Evolutionary conservation across 1,140 invertebrate species (phyloP), one percentile per base, ranked within the genome.

Genomic region (Tetragonula clypearis): DNA sequence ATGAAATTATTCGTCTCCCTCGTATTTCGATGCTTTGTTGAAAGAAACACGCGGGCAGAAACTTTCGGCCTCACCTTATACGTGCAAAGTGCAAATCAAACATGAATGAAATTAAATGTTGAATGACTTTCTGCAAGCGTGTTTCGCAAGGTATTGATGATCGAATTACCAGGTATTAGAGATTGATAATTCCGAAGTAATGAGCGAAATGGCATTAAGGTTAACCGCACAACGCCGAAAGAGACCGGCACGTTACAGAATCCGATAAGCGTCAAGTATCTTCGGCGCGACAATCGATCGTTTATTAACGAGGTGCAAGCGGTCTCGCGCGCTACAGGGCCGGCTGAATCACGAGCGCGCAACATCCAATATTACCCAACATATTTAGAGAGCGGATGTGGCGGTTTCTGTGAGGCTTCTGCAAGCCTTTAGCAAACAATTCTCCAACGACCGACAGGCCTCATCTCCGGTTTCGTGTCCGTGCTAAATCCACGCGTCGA

Each of bases 361-460:
- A 68, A 69, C 56, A 56, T 79, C 26, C 83, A 72, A 69, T 86
- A 79, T 82, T 82, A 79, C 53, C 71, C 62, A 56, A 74, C 86
- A 82, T 82, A 88, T 89, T 89, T 81, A 83, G 76, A 86, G 87
- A 77, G 23, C 65, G 71, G 72, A 82, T 82, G 76, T 56, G 65
- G 87, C 60, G 21, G 69, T 19, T 30, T 30, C 30, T 66, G 68
- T 49, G 60, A 55, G 76, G 41, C 78, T 79, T 62, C 58, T 55
- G 75, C 71, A 62, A 88, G 73, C 71, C 75, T 89, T 89, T 72
- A 75, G 75, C 78, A 87, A 88, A 89, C 87, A 86, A 88, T 79
- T 62, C 76, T 66, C 84, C 72, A 80, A 77, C 73, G 77, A 77
- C 71, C 65, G 72, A 79, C 77, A 69, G 60, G 23, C 53, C 76